Evolutionary conservation across 53 echinoderm and acorn worm species (phyloP), one percentile per base, ranked within the genome.

Genomic region (Holothuria leucospilota): DNA sequence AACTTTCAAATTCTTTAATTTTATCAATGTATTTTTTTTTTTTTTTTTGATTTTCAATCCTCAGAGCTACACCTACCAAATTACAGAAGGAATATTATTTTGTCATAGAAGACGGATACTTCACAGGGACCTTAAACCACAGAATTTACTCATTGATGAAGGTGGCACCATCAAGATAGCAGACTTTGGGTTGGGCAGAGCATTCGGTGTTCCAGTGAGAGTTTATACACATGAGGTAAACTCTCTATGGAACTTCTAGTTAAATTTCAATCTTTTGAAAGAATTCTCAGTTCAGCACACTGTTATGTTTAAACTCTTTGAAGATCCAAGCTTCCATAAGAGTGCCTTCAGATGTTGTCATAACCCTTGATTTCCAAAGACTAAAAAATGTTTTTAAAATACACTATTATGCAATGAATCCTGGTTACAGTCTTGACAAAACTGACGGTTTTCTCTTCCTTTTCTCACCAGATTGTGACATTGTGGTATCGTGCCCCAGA

Each of bases 201-300:
- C 98, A 20, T 98, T 98, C 69, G 98, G 98, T 59, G 95, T 98
- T 29, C 98, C 95, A 27, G 95, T 98, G 77, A 85, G 97, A 75
- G 98, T 98, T 16, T 98, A 98, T 82, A 98, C 98, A 4, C 98
- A 98, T 77, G 98, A 98, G 88, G 98, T 92, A 89, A 87, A 77
- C 39, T 40, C 8, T 14, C 10, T 52, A 52, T 52, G 9, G 12
- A 13, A 52, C 15, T 52, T 14, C 15, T 10, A 52, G 13, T n/a
- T 11, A 14, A 14, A 14, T 13, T 52, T 11, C 24, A 28, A 30
- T 20, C 64, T 5, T 13, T n/a, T 10, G 40, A 40, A 40, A 40
- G 4, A 40, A 7, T 40, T 4, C 40, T 5, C 40, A 40, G 7
- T 4, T 40, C 40, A 40, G 40, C 40, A 5, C 40, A 5, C 40